These are phyloP conservation scores for Sericinus montela DNA, from an alignment of 2,888 invertebrate species.

Conservation along the genomic window DNA sequence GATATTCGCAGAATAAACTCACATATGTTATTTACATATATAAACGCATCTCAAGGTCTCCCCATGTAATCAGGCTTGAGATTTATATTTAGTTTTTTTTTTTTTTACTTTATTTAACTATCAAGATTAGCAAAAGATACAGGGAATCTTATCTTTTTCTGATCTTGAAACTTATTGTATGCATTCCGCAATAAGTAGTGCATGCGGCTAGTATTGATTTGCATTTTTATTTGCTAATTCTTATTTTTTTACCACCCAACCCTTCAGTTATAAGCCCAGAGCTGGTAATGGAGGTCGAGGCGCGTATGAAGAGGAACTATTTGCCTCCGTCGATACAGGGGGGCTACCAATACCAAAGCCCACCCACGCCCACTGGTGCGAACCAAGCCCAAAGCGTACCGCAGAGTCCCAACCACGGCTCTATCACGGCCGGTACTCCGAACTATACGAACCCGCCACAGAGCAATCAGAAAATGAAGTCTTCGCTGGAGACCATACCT, in stretches of 20 bases:
- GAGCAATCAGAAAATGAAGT: conserved; percentile 48
- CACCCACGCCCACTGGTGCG: conserved; percentile 28
- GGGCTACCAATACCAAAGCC: conserved; percentile 53
- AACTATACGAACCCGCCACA: conserved; percentile 31
- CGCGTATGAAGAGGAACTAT: conserved; percentile 90
- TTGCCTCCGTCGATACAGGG: conserved; percentile 84
- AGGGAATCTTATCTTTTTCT: not conserved
- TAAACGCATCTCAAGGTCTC: not conserved
- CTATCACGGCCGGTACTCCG: conserved; percentile 42
- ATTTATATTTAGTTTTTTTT: not conserved
- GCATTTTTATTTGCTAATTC: conserved; percentile 35
- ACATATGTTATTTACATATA: no score
- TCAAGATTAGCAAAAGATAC: not conserved
- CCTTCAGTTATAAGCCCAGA: conserved; percentile 91
- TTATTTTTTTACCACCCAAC: conserved; percentile 27
- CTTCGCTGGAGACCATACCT: conserved; percentile 58
- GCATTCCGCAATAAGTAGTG: conserved; percentile 25
- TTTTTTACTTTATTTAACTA: not conserved
- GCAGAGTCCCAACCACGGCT: conserved; percentile 40
- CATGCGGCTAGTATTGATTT: conserved; percentile 32
- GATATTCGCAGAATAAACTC: no score
- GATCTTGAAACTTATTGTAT: conserved; percentile 1
- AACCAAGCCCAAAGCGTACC: conserved; percentile 37
- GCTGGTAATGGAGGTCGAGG: conserved; percentile 93
- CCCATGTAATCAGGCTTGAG: not conserved